Evolutionary conservation across 2,113 vertebrate species (phyloP).

Genomic region (Corythornis madagascariensis): DNA sequence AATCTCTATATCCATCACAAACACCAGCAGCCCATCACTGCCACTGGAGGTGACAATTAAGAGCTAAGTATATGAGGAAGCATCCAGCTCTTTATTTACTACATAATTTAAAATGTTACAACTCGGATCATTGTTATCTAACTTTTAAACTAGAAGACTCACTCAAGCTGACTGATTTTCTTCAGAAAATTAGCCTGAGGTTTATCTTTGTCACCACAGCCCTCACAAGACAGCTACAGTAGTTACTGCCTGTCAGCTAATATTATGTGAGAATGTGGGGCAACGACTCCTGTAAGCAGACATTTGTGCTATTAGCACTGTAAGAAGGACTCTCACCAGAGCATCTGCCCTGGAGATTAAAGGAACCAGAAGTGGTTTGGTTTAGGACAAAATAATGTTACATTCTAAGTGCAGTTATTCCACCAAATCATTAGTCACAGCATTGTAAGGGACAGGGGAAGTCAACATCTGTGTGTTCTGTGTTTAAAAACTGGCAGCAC

Average conservation of each 20-base stretch:
- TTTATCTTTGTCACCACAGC: slow-evolving; percentile 17
- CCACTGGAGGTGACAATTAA: slow-evolving; percentile 48
- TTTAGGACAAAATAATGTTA: not conserved
- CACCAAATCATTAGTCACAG: not conserved
- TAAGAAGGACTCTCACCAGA: not conserved
- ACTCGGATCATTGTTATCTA: slow-evolving; percentile 8
- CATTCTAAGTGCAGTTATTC: not conserved
- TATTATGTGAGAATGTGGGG: not conserved
- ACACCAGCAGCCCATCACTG: not conserved
- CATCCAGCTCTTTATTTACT: slow-evolving; percentile 31
- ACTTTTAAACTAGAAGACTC: slow-evolving; percentile 41
- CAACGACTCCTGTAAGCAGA: not conserved
- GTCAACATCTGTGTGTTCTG: not conserved
- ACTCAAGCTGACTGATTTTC: not conserved
- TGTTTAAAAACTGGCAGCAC: not conserved
- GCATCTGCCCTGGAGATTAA: not conserved
- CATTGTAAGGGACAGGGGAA: not conserved
- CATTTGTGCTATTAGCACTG: not conserved
- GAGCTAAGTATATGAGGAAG: slow-evolving; percentile 36
- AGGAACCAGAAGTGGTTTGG: not conserved
- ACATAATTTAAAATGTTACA: slow-evolving; percentile 43
- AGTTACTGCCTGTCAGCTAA: slow-evolving; percentile 19
- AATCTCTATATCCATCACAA: slow-evolving; percentile 49
- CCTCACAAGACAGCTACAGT: not conserved
- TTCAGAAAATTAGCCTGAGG: slow-evolving; percentile 25